Evolutionary conservation across 2,113 vertebrate species (phyloP).

Genomic region (Anseranas semipalmata): DNA sequence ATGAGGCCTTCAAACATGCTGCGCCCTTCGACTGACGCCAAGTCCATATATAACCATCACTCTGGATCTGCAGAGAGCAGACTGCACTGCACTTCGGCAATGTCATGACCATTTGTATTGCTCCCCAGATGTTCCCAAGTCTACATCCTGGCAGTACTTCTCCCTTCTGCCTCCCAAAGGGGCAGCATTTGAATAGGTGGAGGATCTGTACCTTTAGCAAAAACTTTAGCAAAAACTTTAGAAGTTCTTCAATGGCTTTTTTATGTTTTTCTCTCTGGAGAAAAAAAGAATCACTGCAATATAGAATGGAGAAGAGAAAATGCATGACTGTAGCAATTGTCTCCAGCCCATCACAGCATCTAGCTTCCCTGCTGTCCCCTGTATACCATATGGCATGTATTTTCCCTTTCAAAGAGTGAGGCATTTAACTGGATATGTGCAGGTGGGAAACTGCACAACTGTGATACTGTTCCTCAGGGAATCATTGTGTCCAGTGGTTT

Average conservation of each 20-base stretch:
- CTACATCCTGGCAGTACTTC: not conserved
- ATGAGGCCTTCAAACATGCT: rapidly evolving
- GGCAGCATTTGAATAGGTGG: not conserved
- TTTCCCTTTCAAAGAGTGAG: not conserved
- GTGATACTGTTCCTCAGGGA: not conserved
- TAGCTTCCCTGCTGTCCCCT: not conserved
- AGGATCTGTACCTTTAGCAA: not conserved
- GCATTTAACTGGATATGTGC: not conserved
- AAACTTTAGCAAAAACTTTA: not conserved
- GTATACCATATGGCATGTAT: not conserved
- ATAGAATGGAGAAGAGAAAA: not conserved
- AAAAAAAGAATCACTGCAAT: not conserved
- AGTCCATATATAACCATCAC: not conserved
- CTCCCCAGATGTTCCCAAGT: not conserved
- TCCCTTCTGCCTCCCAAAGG: not conserved
- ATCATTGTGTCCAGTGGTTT: not conserved
- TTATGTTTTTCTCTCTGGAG: not conserved
- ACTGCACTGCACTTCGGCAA: not conserved
- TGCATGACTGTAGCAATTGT: not conserved
- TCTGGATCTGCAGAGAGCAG: rapidly evolving
- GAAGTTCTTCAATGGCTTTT: not conserved
- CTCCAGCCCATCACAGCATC: not conserved
- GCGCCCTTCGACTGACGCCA: not conserved
- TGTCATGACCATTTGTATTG: not conserved
- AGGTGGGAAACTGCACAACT: not conserved